Evolutionary conservation across 2,888 invertebrate species (phyloP), one percentile per base, ranked within the genome.

Genomic region (Silvanus unidentatus): DNA sequence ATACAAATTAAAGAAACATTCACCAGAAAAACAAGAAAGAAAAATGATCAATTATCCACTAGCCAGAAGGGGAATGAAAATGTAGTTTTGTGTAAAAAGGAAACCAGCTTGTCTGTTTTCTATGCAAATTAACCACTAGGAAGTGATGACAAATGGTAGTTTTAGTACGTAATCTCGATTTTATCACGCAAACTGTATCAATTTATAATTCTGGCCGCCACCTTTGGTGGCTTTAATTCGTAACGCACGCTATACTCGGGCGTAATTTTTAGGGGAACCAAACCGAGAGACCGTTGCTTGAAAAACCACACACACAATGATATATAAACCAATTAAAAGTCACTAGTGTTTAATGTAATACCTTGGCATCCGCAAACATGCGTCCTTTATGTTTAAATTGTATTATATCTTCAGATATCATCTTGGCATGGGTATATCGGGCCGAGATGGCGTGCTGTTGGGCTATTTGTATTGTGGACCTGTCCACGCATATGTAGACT

Each of bases 311-410:
- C 55, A 57, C 60, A 53, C 59, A 60, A 60, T 66, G 66, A 68
- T 66, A 66, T 67, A 66, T 65, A 66, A 66, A 65, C 65, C 66
- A 68, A 68, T 68, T 68, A 69, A 67, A 65, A 66, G 66, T 67
- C 62, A 59, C 58, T 59, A 64, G 67, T 60, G 66, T 67, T 67
- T 65, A 66, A 67, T 63, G 64, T 66, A 67, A 66, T 68, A 62
- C 65, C 62, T 59, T 60, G 62, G 62, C 65, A 66, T 66, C 68
- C 66, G 64, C 59, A 60, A 56, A 67, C 65, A 66, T 65, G 65
- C 64, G 65, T 64, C 58, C 57, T 47, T 56, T 61, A 62, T 65
- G 64, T 66, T 66, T 62, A 62, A 67, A 67, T 67, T 64, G 65
- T 65, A 66, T 65, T 63, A 58, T 48, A n/a, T 54, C 58, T 48